phyloP scores from a whole-genome alignment of 2,888 invertebrate species.

The Melolontha melolontha region DNA sequence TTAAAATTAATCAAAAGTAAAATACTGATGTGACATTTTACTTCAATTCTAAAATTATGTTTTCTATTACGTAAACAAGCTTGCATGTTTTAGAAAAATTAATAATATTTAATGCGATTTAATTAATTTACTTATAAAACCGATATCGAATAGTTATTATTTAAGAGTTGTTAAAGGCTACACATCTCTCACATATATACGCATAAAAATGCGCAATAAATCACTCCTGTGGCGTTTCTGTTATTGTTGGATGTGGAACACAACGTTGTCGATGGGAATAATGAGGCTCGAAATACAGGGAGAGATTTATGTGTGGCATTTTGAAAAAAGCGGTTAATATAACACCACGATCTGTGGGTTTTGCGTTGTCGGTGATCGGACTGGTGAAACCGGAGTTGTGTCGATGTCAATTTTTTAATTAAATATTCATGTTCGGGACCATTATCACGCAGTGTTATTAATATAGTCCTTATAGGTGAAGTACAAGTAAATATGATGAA shows the following conservation, averaged over 20 bases:
- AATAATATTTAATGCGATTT: too few species aligned
- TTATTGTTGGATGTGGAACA: constrained; percentile 22
- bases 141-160: background rate
- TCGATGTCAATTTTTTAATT: constrained; percentile 37
- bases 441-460: constrained; percentile 35
- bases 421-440: constrained; percentile 30
- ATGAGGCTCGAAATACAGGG: constrained; percentile 9
- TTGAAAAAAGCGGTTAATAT: constrained; percentile 15
- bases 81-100: too few species aligned
- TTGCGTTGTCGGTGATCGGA: constrained; percentile 9
- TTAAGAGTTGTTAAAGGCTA: constrained; percentile 6
- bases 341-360: constrained; percentile 24
- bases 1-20: too few species aligned
- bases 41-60: too few species aligned
- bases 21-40: too few species aligned
- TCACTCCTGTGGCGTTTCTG: constrained; percentile 9
- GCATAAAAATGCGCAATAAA: constrained; percentile 20
- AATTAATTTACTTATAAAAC: too few species aligned
- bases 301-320: constrained; percentile 31
- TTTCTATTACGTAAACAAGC: too few species aligned
- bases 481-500: constrained; percentile 33
- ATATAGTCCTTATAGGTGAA: constrained; percentile 17
- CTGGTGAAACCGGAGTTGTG: constrained; percentile 26
- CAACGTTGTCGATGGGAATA: constrained; percentile 8
- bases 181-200: constrained; percentile 3